Evolutionary conservation across 2,888 invertebrate genomes (phyloP).

Genomic region (Lymantria monacha): DNA sequence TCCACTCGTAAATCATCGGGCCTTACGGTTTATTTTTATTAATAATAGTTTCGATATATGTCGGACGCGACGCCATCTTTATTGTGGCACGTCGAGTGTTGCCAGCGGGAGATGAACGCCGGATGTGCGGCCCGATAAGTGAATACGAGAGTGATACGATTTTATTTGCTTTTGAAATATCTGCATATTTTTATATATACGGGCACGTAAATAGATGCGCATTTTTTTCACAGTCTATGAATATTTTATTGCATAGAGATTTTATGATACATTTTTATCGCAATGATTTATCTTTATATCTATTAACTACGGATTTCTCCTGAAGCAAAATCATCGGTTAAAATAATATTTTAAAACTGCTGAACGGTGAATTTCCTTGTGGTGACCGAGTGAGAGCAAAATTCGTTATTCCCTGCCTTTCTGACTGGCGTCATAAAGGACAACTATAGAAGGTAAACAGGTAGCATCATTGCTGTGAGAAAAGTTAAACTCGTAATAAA

Average conservation of each 20-base stretch:
- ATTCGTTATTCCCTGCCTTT: no score
- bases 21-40: slow-evolving; percentile 30
- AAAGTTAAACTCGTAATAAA: no score
- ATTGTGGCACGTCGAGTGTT: slow-evolving; percentile 2
- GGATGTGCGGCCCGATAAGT: slow-evolving; percentile 1
- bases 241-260: not conserved
- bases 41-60: slow-evolving; percentile 21
- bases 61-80: slow-evolving; percentile 4
- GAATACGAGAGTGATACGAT: not conserved
- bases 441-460: no score
- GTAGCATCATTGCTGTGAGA: no score
- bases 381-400: no score
- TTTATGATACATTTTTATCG: not conserved
- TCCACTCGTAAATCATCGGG: slow-evolving; percentile 22
- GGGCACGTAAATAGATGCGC: not conserved
- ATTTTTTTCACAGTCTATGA: not conserved
- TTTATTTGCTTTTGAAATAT: slow-evolving; percentile 1
- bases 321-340: no score
- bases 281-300: no score
- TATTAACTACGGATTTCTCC: no score
- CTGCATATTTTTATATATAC: slow-evolving; percentile 3
- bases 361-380: no score
- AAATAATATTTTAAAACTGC: no score
- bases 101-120: slow-evolving; percentile 4
- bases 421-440: no score